A percentile compares a stretch with the other conserved stretches of the same genome.
Conservation (phyloP, 2,113 vertebrate genomes). For the Ancistrus triradiatus region DNA sequence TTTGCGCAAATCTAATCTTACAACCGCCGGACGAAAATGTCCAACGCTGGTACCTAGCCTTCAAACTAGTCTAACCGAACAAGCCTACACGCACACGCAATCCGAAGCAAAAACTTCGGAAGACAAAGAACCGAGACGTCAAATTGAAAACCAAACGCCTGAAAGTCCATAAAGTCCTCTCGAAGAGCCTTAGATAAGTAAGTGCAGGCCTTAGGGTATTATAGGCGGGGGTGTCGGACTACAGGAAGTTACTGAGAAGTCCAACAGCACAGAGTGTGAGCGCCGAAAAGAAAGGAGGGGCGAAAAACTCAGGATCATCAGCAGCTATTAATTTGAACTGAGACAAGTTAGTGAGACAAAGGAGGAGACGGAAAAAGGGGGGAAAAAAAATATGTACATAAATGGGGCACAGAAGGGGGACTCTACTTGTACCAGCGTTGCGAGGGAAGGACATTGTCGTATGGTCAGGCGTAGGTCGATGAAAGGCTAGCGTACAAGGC, state of each 20-base stretch:
- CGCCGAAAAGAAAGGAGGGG: background rate
- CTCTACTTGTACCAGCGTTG: slow-evolving; percentile 65
- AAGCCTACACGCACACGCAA: background rate
- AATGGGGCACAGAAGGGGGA: slow-evolving; percentile 34
- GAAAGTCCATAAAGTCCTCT: background rate
- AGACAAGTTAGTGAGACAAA: slow-evolving; percentile 63
- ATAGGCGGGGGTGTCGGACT: slow-evolving; percentile 11
- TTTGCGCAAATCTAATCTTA: slow-evolving; percentile 15
- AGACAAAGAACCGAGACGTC: no score
- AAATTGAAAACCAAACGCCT: background rate
- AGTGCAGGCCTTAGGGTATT: slow-evolving; percentile 1
- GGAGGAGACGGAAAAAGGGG: slow-evolving; percentile 53
- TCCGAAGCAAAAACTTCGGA: background rate
- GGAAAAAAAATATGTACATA: slow-evolving; percentile 12
- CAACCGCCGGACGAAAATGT: background rate
- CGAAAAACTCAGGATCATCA: slow-evolving; percentile 60
- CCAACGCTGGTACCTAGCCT: no score
- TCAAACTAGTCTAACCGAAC: no score
- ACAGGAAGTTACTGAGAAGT: slow-evolving; percentile 36
- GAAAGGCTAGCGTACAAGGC: slow-evolving; percentile 15
- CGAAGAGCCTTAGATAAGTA: background rate
- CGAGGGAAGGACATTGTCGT: slow-evolving; percentile 64
- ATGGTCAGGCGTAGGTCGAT: slow-evolving; percentile 57
- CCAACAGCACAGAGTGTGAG: background rate
- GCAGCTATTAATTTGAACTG: slow-evolving; percentile 75